Evolutionary conservation across 1,140 invertebrate species (phyloP).

Genomic region (Sinella curviseta): DNA sequence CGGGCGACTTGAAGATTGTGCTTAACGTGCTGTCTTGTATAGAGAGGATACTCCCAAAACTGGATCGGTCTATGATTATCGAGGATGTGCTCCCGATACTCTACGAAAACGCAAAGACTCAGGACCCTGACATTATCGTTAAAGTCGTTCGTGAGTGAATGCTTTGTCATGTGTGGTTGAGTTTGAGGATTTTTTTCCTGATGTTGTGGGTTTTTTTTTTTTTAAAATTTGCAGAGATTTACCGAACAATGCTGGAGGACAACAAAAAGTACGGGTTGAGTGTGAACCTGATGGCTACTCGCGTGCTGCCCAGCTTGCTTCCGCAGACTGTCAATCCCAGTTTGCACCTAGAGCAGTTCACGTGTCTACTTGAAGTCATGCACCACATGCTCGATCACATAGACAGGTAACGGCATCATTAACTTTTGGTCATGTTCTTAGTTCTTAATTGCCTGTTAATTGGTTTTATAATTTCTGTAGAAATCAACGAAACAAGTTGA

Average conservation of each 20-base stretch:
- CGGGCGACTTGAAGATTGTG: slow-evolving; percentile 72
- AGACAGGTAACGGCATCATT: too few relatives aligned
- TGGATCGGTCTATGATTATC: slow-evolving; percentile 84
- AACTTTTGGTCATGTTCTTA: slow-evolving; percentile 7
- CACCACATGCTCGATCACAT: slow-evolving; percentile 91
- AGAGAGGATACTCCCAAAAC: slow-evolving; percentile 74
- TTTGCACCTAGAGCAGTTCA: slow-evolving; percentile 87
- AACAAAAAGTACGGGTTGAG: slow-evolving; percentile 86
- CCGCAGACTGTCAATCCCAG: slow-evolving; percentile 90
- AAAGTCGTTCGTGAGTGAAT: slow-evolving; percentile 50
- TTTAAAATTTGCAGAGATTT: slow-evolving; percentile 75
- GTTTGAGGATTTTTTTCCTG: background rate
- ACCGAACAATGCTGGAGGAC: slow-evolving; percentile 85
- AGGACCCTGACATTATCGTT: slow-evolving; percentile 69
- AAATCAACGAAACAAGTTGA: slow-evolving; percentile 79
- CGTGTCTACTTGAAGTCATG: slow-evolving; percentile 80
- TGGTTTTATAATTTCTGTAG: slow-evolving; percentile 51
- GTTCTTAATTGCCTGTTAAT: background rate
- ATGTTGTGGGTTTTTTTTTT: slow-evolving; percentile 19
- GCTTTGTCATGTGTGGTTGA: too few relatives aligned
- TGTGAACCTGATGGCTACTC: slow-evolving; percentile 87
- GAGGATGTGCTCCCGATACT: slow-evolving; percentile 89
- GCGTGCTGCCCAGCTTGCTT: slow-evolving; percentile 86
- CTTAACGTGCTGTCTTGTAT: slow-evolving; percentile 74
- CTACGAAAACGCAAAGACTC: slow-evolving; percentile 70